Base-by-base conservation (phyloP, 2,113 vertebrate species). In the Serranochromis macrocephalus region DNA sequence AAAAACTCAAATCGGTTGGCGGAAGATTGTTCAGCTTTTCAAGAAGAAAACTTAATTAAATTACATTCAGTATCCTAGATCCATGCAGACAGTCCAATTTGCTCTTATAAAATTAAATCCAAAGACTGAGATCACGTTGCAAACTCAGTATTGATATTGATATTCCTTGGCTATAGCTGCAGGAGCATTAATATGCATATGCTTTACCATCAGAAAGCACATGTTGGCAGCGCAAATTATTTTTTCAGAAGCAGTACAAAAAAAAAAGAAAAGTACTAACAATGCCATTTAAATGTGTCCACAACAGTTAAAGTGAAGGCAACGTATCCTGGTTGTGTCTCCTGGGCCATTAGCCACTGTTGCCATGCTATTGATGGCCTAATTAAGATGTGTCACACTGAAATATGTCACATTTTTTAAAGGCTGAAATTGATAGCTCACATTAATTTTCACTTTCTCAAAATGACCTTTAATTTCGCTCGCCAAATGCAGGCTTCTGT, bases 341-440 rank as follows among this genome's bases (percentile, higher is more conserved):
- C 53, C 81, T 85, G 93, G 93, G 61, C 93, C 94, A 95, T 96
- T 95, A 96, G 94, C 91, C 85, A 82, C 92, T 89, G 90, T 92
- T 93, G 92, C 91, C 89, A 55, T 47, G 80, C 93, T 96, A 96
- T 93, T 95, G 95, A 95, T 96, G 93, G 94, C 93, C 94, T 96
- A 95, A 96, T 96, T 96, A 96, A 95, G 95, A 95, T 58, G 91
- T 95, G 96, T 95, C 95, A 94, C 91, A 61, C 89, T 94, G 91
- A 96, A 94, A 94, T 88, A 92, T 94, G 95, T 95, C 95, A 95
- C 91, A 80, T 92, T 94, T 93, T 93, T 93, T 85, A 88, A 95
- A 90, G 90, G 83, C 92, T 87, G 83, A 89, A 96, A 96, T 96
- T 95, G 94, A 96, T 96, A 92, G 94, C 93, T 91, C 89, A 89